phyloP scores from a whole-genome alignment of 2,888 invertebrate species.

The Hyalella azteca region DNA sequence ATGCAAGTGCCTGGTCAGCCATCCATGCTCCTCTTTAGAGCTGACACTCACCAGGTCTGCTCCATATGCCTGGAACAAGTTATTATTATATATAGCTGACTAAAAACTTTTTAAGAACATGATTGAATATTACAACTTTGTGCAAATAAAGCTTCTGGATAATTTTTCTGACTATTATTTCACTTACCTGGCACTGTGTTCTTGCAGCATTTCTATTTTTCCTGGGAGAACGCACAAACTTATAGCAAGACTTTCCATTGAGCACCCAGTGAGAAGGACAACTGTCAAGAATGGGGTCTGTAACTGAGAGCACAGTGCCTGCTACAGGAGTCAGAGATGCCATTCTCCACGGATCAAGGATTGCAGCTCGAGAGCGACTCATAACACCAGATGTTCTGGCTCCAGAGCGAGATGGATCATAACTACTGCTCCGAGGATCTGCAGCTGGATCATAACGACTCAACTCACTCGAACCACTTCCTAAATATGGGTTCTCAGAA shows the following conservation, averaged over 20 bases:
- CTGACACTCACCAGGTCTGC: conserved; percentile 78
- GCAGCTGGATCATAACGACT: conserved; percentile 1
- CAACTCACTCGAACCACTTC: too few relatives aligned
- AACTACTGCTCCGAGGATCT: conserved; percentile 4
- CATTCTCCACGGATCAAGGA: conserved; percentile 12
- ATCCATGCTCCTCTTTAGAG: conserved; percentile 84
- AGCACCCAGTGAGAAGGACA: conserved; percentile 90
- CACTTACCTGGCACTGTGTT: conserved; percentile 73
- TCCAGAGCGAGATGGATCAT: not conserved
- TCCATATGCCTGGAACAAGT: conserved; percentile 69
- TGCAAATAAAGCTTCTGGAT: too few relatives aligned
- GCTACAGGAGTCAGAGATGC: not conserved
- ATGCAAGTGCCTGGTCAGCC: conserved; percentile 81
- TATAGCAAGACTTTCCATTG: conserved; percentile 78
- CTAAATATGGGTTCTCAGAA: too few relatives aligned
- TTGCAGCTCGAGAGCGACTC: not conserved
- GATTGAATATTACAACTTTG: not conserved
- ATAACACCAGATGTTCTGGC: not conserved
- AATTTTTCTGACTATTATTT: too few relatives aligned
- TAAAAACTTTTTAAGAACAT: not conserved
- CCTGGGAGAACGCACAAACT: conserved; percentile 86
- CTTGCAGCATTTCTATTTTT: conserved; percentile 81
- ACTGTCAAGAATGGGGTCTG: conserved; percentile 41
- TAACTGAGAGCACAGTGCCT: not conserved
- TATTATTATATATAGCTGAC: too few relatives aligned